phyloP scores from a whole-genome alignment of 2,888 invertebrate species.

The Yponomeuta sedellus region DNA sequence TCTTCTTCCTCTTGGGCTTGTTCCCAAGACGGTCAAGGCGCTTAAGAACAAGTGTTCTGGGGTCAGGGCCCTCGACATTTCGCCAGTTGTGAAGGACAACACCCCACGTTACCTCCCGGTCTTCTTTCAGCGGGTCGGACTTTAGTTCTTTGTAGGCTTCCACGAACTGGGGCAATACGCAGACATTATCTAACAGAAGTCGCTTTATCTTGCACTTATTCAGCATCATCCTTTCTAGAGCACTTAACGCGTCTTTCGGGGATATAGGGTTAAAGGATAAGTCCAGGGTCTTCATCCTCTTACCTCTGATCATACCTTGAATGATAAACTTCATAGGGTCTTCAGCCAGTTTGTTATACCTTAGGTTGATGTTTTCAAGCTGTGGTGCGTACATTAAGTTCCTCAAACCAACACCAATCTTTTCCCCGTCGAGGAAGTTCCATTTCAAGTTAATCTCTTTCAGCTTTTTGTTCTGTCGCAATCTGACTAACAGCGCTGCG shows the following conservation, averaged over 20 bases:
- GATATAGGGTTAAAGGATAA: conserved; percentile 19
- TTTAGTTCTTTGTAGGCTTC: conserved; percentile 4
- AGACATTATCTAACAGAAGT: conserved; percentile 16
- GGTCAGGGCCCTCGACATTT: conserved; percentile 6
- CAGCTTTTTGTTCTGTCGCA: conserved; percentile 16
- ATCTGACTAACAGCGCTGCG: conserved; percentile 8
- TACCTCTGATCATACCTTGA: conserved; percentile 14
- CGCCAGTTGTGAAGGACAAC: conserved; percentile 2
- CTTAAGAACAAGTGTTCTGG: conserved; percentile 10
- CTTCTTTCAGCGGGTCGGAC: neutral
- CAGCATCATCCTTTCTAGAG: conserved; percentile 11
- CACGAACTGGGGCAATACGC: conserved; percentile 14
- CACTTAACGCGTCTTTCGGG: conserved; percentile 15
- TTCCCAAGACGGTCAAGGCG: conserved; percentile 15
- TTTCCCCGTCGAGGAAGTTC: conserved; percentile 16
- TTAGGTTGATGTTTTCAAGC: conserved; percentile 15
- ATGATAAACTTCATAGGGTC: conserved; percentile 6
- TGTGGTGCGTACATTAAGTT: conserved; percentile 12
- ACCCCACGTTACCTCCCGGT: conserved; percentile 15
- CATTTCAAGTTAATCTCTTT: conserved; percentile 19
- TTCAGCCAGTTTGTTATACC: conserved; percentile 17
- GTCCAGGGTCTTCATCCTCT: conserved; percentile 17
- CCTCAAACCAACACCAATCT: conserved; percentile 14
- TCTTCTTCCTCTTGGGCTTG: conserved; percentile 16
- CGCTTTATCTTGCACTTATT: conserved; percentile 8